Evolutionary conservation across 1,140 invertebrate genomes (phyloP).

Genomic region (Lepidurus arcticus): DNA sequence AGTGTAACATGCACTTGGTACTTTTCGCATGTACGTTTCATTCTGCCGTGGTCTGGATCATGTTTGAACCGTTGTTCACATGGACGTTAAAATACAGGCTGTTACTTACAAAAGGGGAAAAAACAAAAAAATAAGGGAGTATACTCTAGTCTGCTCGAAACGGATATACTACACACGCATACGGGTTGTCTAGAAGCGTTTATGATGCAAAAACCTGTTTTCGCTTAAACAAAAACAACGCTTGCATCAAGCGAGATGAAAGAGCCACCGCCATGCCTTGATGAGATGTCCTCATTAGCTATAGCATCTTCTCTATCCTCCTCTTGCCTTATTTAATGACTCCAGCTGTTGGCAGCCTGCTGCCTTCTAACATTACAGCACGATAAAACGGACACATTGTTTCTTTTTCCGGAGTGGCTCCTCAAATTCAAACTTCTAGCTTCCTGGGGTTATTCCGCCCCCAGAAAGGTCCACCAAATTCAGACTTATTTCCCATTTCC

Average conservation of each 20-base stretch:
- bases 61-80: no score
- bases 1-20: no score
- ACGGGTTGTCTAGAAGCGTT: background rate
- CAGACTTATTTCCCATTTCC: constrained; percentile 15
- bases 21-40: no score
- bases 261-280: constrained; percentile 2
- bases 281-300: constrained; percentile 21
- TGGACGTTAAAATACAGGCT: no score
- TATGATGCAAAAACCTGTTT: constrained; percentile 16
- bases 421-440: background rate
- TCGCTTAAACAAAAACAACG: background rate
- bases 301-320: background rate
- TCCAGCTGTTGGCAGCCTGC: constrained; percentile 17
- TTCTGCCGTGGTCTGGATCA: no score
- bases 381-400: constrained; percentile 19
- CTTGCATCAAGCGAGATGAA: background rate
- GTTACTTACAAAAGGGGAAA: no score
- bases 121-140: background rate
- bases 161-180: background rate
- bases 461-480: background rate
- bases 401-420: background rate
- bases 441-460: background rate
- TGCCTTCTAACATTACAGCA: constrained; percentile 21
- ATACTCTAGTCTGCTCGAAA: background rate
- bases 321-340: constrained; percentile 12